These are phyloP conservation scores for Sigmodon hispidus DNA, from an alignment of 2,113 vertebrate species.

Conservation along the genomic window DNA sequence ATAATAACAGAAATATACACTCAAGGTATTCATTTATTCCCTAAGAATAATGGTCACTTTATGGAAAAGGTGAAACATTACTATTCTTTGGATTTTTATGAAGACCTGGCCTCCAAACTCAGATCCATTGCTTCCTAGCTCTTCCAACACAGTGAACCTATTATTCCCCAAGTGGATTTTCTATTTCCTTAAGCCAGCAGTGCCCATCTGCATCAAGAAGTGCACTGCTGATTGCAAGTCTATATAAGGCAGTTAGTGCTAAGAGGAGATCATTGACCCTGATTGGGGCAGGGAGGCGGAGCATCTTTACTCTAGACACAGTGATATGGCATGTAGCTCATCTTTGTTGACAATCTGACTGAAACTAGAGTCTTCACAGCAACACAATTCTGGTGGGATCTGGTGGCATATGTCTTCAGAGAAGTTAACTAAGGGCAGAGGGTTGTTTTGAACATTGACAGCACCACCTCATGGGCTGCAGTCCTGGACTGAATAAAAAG, in stretches of 20 bases:
- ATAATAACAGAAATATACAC: background rate
- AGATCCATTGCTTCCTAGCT: background rate
- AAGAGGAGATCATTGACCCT: background rate
- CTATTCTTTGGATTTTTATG: background rate
- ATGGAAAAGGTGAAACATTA: background rate
- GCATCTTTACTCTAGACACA: too few species aligned
- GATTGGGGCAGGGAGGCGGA: fast-evolving
- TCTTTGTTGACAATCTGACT: background rate
- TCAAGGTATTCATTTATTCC: background rate
- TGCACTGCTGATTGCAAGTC: background rate
- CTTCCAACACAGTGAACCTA: background rate
- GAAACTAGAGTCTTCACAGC: background rate
- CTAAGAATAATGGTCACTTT: background rate
- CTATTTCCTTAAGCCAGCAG: background rate
- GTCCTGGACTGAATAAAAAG: background rate
- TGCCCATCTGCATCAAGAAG: background rate
- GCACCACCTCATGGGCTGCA: background rate
- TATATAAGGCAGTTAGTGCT: background rate
- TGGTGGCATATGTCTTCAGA: background rate
- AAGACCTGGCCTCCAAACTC: background rate
- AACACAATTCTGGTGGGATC: background rate
- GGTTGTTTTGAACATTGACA: background rate
- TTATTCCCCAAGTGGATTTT: background rate
- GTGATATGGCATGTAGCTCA: background rate
- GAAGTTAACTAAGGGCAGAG: background rate